Base-by-base conservation (phyloP, 2,113 vertebrate genomes). In the Nothobranchius kuhntae region DNA sequence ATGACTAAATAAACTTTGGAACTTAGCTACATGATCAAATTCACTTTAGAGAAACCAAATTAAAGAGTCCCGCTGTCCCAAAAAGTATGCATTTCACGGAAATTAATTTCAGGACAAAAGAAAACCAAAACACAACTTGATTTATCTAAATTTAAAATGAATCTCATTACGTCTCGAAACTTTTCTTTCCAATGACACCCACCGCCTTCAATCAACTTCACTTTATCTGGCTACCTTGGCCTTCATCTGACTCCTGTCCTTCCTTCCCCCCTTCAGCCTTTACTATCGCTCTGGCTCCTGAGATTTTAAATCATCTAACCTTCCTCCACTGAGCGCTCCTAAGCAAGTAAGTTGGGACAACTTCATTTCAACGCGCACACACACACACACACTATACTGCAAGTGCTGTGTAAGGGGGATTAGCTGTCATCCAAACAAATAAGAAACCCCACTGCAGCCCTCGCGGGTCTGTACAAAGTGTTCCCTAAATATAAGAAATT, bases 311-410 rank as follows among this genome's bases (percentile, higher is more conserved):
- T 74, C 71, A 26, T 70, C 62, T 78, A 78, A 80, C 77, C 63
- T 60, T 79, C 73, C 70, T 84, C 59, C 73, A 85, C 74, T 61
- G 76, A 91, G 85, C 75, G 81, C 84, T 89, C 59, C 87, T 82
- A 82, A 82, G 87, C 77, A 91, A 82, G n/a, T 60, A 30, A 80
- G 85, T 68, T 75, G 73, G 76, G 72, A 79, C 70, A 77, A 69
- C 63, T 85, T 57, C 60, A 71, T 64, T 68, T 61, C 40, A 77
- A 57, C 58, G 50, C 58, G 50, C 10, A 6, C 6, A 62, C 6
- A 61, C 6, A 62, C 6, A 61, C 53, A 45, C 56, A 53, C 64
- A 68, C 13, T 53, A 51, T 21, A 42, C 30, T 64, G 54, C 13
- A 52, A 64, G 44, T 9, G n/a, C 40, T 38, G 54, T 53, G 11